Evolutionary conservation across 2,797 vertebrate species (phyloP).

Genomic region (Characodon lateralis): DNA sequence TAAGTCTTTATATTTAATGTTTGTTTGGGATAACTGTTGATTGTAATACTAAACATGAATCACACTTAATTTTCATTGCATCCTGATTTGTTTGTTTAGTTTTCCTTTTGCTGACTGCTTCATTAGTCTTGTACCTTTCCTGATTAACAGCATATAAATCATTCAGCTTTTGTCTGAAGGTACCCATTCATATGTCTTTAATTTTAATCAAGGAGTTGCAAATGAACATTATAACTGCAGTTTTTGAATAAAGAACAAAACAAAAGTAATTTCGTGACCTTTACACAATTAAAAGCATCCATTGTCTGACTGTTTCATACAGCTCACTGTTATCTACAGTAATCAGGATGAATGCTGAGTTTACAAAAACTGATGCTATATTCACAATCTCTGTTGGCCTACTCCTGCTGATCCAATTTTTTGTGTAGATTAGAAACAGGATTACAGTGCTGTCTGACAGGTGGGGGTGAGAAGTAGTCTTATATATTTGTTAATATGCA

Average conservation of each 20-base stretch:
- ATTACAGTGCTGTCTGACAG: conserved; percentile 62
- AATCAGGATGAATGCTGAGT: conserved; percentile 57
- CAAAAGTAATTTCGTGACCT: background rate
- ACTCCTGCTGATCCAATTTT: conserved; percentile 52
- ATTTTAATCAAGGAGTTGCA: background rate
- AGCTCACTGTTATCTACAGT: conserved; percentile 36
- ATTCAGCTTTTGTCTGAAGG: background rate
- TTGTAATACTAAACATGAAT: background rate
- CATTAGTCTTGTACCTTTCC: background rate
- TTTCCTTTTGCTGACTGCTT: background rate
- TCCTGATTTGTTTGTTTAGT: background rate
- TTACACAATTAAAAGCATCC: background rate
- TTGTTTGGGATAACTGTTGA: background rate
- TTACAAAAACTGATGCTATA: conserved; percentile 53
- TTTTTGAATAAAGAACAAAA: background rate
- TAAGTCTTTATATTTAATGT: background rate
- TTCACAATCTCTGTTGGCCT: conserved; percentile 36
- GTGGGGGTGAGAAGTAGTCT: conserved; percentile 48
- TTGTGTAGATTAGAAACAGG: conserved; percentile 59
- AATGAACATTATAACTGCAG: background rate
- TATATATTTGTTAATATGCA: conserved; percentile 72
- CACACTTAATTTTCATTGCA: background rate
- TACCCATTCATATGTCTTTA: background rate
- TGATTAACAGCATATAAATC: background rate
- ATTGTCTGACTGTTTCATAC: conserved; percentile 6